phyloP scores from a whole-genome alignment of 2,113 vertebrate species.

The Megalops atlanticus region DNA sequence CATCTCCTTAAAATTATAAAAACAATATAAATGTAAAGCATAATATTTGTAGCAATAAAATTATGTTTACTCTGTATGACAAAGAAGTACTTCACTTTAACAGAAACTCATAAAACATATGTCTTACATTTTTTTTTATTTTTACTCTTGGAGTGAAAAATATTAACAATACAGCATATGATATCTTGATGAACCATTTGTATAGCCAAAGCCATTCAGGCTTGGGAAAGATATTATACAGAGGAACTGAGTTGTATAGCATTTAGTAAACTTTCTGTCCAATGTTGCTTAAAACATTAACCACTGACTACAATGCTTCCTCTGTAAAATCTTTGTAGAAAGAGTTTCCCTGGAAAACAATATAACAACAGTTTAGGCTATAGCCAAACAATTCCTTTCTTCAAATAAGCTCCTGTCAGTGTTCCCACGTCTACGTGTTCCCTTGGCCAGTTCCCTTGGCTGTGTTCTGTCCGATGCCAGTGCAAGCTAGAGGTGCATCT shows the following conservation, averaged over 20 bases:
- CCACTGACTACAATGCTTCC: conserved; percentile 43
- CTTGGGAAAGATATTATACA: conserved; percentile 27
- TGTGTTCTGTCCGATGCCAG: neutral
- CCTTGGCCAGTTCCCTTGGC: conserved; percentile 33
- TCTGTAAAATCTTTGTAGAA: conserved; percentile 42
- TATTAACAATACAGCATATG: neutral
- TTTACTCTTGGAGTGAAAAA: neutral
- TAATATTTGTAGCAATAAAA: neutral
- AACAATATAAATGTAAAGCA: neutral
- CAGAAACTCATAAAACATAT: neutral
- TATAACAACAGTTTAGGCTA: conserved; percentile 61
- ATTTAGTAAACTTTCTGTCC: conserved; percentile 44
- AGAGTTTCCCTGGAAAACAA: conserved; percentile 38
- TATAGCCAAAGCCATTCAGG: conserved; percentile 20
- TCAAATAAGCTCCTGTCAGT: conserved; percentile 54
- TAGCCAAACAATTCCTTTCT: conserved; percentile 52
- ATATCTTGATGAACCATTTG: neutral
- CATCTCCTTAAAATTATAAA: neutral
- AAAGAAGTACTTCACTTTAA: conserved; percentile 4
- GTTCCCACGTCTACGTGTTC: conserved; percentile 26
- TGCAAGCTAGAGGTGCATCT: neutral
- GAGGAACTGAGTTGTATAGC: conserved; percentile 45
- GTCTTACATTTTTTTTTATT: neutral
- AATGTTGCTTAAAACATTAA: conserved; percentile 37
- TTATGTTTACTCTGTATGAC: conserved; percentile 6